Base-by-base conservation (phyloP, 2,113 vertebrate species). In the Uropsilus gracilis region DNA sequence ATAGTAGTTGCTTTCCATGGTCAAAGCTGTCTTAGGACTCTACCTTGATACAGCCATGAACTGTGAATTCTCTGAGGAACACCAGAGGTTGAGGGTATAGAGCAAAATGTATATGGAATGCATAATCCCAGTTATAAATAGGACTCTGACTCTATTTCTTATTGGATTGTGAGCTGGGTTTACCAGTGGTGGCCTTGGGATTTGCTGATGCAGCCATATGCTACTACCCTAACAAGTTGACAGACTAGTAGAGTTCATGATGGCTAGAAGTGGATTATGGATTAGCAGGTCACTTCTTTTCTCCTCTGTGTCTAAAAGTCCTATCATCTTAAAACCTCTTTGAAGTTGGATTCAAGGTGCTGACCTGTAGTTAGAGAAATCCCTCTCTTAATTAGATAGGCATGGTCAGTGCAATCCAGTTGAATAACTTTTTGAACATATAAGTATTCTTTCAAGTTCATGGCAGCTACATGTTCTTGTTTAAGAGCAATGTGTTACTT, bases 381-480 rank as follows among this genome's bases (percentile, higher is more conserved):
- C 11, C 1, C 6, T 93, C 46, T 91, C 50, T 81, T 18, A 20
- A 61, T 64, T 87, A 92, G 78, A 55, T 37, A 94, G 57, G 34
- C 7, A 6, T 1, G 0, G 32, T 14, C 34, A 17, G 8, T 42
- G 42, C 75, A 83, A 81, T 64, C 9, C 55, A 61, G 53, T 48
- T 55, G 48, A 90, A 34, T 68, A 59, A 32, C 48, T 82, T 82
- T 88, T 61, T n/a, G 50, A 81, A 71, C 77, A 20, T 59, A 86
- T 81, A 90, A 81, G 55, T 93, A 88, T 82, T 77, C 81, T 96
- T 89, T 91, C 66, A 92, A 82, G 44, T 92, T 95, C 68, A 63
- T 30, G 69, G 57, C 44, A 94, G 64, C 34, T 85, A 61, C 76
- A 88, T 82, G 91, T 93, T 82, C 73, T 22, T 80, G 22, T 90